Base-by-base conservation (phyloP, 2,888 invertebrate genomes). In the Eugnorisma glareosa region DNA sequence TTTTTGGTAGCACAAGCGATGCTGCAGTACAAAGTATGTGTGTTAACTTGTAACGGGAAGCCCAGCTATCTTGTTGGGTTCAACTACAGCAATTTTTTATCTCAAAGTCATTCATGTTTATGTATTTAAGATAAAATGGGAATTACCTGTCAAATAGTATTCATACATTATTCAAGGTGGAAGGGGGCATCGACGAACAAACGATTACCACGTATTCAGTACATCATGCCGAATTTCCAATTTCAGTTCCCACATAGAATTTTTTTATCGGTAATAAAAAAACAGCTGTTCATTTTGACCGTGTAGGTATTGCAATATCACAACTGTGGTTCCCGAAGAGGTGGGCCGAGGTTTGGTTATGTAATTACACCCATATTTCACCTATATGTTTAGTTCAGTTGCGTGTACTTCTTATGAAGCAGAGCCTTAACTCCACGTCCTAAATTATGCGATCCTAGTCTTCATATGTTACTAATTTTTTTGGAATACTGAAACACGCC, bases 81-180 rank as follows among this genome's bases (percentile, higher is more conserved):
- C 51, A 70, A 54, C 13, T 10, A 31, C n/a, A 43, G 5, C 4
- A 54, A 5, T 18, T 35, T 35, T 43, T 73, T 31, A 43, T 54
- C 24, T 43, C 13, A 2, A 2, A n/a, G n/a, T 66, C n/a, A 7
- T 43, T 66, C n/a, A 31, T 54, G 2, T 18, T 40, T 40, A n/a
- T 13, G 28, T 31, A 73, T 2, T 2, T 54, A 43, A n/a, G 24
- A n/a, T n/a, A 70, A 70, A 43, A n/a, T 35, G 71, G 73, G 73
- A 73, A 73, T 73, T 54, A 73, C 73, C 43, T 71, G 6, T 15
- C n/a, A 43, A 57, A 15, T 67, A 66, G 0, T 6, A n/a, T 63
- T 7, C 15, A 59, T 59, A 28, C 18, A 15, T 57, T 15, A 28
- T 57, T 28, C 57, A 28, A 2, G 1, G 28, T 31, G 2, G 15